phyloP scores from a whole-genome alignment of 2,888 invertebrate genomes.

The Eristalis pertinax region DNA sequence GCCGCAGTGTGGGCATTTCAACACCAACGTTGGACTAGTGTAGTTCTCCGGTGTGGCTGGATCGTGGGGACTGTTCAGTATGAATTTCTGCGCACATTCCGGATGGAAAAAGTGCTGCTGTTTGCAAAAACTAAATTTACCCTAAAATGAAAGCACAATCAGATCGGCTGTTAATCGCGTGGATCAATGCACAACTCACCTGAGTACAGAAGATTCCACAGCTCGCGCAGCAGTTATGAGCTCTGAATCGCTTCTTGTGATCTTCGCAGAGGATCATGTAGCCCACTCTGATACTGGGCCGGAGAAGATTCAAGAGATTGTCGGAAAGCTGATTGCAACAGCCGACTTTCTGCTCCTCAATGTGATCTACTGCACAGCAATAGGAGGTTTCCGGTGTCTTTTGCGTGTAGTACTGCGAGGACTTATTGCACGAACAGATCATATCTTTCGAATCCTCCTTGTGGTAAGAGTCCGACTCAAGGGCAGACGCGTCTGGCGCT shows the following conservation, averaged over 20 bases:
- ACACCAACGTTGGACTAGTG: conserved; percentile 78
- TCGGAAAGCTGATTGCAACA: conserved; percentile 88
- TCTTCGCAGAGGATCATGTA: conserved; percentile 90
- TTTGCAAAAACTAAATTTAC: conserved; percentile 91
- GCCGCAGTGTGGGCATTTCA: conserved; percentile 89
- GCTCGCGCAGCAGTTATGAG: conserved; percentile 94
- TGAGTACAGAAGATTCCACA: conserved; percentile 96
- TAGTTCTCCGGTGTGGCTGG: conserved; percentile 81
- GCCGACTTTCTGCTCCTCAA: conserved; percentile 89
- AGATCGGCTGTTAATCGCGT: not conserved
- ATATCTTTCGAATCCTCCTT: conserved; percentile 65
- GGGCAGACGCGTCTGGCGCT: conserved; percentile 39
- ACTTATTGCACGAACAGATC: conserved; percentile 83
- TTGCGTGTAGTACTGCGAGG: conserved; percentile 82
- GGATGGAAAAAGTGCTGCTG: conserved; percentile 91
- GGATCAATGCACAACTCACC: conserved; percentile 81
- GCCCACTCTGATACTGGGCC: conserved; percentile 89
- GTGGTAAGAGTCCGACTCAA: conserved; percentile 64
- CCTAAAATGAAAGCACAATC: conserved; percentile 82
- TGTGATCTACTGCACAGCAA: conserved; percentile 89
- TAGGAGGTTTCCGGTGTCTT: conserved; percentile 81
- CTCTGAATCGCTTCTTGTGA: conserved; percentile 88
- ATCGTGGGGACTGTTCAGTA: conserved; percentile 80
- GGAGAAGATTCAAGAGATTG: conserved; percentile 84
- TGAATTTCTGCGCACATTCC: conserved; percentile 85